A percentile compares a stretch with the other conserved stretches of the same genome.
These are phyloP conservation scores for Metacarcinus magister DNA, from an alignment of 2,888 invertebrate species.

Conservation along the genomic window DNA sequence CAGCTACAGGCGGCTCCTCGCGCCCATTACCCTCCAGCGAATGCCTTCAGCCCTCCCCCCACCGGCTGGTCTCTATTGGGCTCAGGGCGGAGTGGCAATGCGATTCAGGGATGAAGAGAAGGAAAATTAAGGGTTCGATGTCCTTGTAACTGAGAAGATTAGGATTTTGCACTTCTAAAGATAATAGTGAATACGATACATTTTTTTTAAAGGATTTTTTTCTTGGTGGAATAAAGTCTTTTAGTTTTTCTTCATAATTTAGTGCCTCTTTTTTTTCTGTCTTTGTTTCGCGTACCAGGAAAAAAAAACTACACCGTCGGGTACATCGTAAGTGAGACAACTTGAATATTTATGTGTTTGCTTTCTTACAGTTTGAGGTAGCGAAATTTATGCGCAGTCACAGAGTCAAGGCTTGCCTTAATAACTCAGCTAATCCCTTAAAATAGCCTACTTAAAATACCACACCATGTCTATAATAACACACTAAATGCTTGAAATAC, in stretches of 20 bases:
- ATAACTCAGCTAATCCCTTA: neutral
- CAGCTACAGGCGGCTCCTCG: slow-evolving; percentile 17
- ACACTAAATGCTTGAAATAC: neutral
- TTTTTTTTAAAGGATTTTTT: neutral
- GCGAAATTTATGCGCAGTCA: neutral
- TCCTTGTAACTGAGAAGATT: neutral
- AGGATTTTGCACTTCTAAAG: neutral
- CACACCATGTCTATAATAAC: neutral
- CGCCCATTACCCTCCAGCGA: slow-evolving; percentile 21
- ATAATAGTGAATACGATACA: neutral
- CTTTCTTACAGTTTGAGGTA: neutral
- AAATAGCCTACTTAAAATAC: neutral
- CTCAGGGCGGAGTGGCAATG: neutral
- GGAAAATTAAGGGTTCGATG: neutral
- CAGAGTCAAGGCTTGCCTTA: neutral
- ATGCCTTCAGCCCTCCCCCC: neutral
- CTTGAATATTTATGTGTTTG: neutral
- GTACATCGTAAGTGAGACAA: neutral
- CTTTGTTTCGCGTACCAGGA: neutral
- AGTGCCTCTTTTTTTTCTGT: neutral
- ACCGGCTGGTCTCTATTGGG: neutral
- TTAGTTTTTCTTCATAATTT: neutral
- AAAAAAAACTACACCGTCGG: neutral
- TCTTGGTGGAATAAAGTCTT: neutral
- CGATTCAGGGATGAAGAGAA: neutral